Base-by-base conservation (phyloP, 1,140 invertebrate species). In the Sitophilus oryzae region DNA sequence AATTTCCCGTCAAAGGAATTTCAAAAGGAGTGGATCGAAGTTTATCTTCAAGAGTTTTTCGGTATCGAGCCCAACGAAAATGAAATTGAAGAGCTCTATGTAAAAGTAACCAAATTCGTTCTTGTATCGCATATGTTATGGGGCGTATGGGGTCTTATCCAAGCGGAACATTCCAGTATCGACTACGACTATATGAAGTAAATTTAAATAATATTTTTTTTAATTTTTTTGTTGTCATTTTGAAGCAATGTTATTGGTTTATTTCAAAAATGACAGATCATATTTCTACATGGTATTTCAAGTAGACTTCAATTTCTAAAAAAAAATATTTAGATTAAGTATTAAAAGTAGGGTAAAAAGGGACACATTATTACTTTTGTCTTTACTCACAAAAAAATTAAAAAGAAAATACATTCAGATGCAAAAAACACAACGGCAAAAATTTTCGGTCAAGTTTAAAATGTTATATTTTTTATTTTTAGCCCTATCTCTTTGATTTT, bases 121-220 rank as follows among this genome's bases (percentile, higher is more conserved):
- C 71, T 93, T 47, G 80, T 85, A 0, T 78, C 90, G 2, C 90
- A 96, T 74, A 84, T 96, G 54, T 84, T 95, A 59, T 98, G 96
- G 96, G 88, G 85, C 5, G 73, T 93, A 38, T 98, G 96, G 96
- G 83, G 86, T 3, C 75, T 98, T 1, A 84, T 96, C 40, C 95
- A 98, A 74, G 86, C 88, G 8, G 82, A 91, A 70, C 79, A 91
- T 76, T 98, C 95, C 0, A 80, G 75, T 41, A 94, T 98, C 66
- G 85, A 96, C 67, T 98, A 97, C 73, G 92, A 98, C 76, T 98
- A 91, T 78, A 76, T 93, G 50, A 78, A 79, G 89, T 97, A 79
- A 77, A 81, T 79, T 58, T 58, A 10, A 2, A 50, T 15, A 23
- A 16, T 1, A 44, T 46, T 46, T 46, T 10, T 38, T 8, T 38